Conservation (phyloP, 2,797 vertebrate genomes). For the Sebastes hubbsi region DNA sequence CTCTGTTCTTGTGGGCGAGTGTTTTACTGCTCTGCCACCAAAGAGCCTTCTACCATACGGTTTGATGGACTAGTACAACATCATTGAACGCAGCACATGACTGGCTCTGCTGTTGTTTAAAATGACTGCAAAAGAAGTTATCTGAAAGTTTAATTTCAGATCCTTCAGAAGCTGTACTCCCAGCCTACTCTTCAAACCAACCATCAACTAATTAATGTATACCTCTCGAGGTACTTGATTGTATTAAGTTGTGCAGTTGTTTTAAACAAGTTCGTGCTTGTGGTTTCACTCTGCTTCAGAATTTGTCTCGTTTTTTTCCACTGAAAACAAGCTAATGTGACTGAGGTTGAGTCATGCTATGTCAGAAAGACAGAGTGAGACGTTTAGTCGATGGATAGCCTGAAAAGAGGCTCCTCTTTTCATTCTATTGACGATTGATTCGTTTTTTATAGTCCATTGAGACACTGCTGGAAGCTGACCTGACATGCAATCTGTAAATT, state of each 20-base stretch:
- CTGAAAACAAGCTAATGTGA: not conserved
- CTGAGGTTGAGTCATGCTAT: not conserved
- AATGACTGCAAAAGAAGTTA: not conserved
- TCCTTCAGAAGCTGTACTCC: not conserved
- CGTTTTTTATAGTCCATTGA: slow-evolving; percentile 51
- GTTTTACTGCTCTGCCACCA: not conserved
- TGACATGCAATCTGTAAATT: slow-evolving; percentile 18
- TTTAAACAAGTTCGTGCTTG: not conserved
- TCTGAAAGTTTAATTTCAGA: not conserved
- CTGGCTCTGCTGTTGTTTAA: not conserved
- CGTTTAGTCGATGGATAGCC: slow-evolving; percentile 15
- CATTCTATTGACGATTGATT: slow-evolving; percentile 49
- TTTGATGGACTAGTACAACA: not conserved
- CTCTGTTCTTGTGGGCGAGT: not conserved
- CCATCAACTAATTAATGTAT: too few relatives aligned
- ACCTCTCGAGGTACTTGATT: not conserved
- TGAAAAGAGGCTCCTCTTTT: slow-evolving; percentile 18
- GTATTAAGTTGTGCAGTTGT: not conserved
- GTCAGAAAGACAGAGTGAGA: not conserved
- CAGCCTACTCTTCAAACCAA: not conserved
- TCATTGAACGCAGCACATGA: not conserved
- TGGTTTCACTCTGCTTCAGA: not conserved
- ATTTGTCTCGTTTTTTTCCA: not conserved
- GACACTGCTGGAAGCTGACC: slow-evolving; percentile 32
- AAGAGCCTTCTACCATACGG: not conserved